Percentiles rank a stretch among this genome's conserved stretches.
Evolutionary conservation across 2,888 invertebrate genomes (phyloP).

Genomic region (Blera fallax): DNA sequence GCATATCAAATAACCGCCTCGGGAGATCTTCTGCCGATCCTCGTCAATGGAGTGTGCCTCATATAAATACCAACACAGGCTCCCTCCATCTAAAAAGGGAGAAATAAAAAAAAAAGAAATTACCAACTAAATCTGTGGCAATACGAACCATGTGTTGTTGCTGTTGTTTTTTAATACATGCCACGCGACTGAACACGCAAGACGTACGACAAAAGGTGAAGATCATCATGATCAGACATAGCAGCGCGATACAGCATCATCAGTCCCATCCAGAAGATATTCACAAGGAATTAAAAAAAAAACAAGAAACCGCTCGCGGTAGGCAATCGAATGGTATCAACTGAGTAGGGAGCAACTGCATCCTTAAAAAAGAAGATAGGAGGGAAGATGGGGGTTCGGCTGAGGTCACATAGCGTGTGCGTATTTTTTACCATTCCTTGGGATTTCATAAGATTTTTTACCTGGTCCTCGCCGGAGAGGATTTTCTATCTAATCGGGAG

Average conservation of each 20-base stretch:
- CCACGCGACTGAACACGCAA: slow-evolving; percentile 63
- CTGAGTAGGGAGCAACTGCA: slow-evolving; percentile 39
- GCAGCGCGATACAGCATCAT: slow-evolving; percentile 46
- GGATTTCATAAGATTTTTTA: slow-evolving; percentile 41
- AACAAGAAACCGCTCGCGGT: slow-evolving; percentile 18
- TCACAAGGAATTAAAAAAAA: slow-evolving; percentile 49
- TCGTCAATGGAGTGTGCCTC: slow-evolving; percentile 67
- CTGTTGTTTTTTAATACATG: slow-evolving; percentile 49
- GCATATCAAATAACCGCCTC: slow-evolving; percentile 66
- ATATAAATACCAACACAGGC: slow-evolving; percentile 47
- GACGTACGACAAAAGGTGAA: slow-evolving; percentile 68
- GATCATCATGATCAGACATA: slow-evolving; percentile 62
- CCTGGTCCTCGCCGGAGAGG: slow-evolving; percentile 35
- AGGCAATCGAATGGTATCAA: background rate
- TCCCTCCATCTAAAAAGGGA: slow-evolving; percentile 48
- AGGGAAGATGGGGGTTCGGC: slow-evolving; percentile 54
- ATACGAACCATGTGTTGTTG: slow-evolving; percentile 56
- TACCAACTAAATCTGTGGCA: slow-evolving; percentile 48
- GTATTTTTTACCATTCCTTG: slow-evolving; percentile 17
- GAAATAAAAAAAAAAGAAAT: slow-evolving; percentile 46
- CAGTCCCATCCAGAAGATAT: slow-evolving; percentile 23
- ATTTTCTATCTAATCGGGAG: slow-evolving; percentile 35
- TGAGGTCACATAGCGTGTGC: slow-evolving; percentile 62
- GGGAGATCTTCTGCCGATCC: slow-evolving; percentile 57
- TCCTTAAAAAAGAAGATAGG: slow-evolving; percentile 32